Percentiles rank a stretch among this genome's conserved stretches.
Evolutionary conservation across 2,888 invertebrate genomes (phyloP).

Genomic region (Pseudoips prasinana): DNA sequence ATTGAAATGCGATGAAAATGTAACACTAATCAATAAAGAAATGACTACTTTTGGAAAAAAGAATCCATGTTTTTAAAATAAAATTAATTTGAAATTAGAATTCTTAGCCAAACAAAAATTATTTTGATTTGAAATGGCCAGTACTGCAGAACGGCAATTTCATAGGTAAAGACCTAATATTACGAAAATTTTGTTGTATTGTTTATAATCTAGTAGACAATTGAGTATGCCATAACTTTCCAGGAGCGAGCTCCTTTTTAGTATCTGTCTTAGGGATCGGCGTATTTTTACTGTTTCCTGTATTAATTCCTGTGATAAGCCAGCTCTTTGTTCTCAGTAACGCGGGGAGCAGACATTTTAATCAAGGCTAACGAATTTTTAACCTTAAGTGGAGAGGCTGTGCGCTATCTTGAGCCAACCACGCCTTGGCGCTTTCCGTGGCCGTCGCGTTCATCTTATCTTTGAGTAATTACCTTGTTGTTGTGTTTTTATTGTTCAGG

Average conservation of each 20-base stretch:
- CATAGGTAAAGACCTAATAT: too few species aligned
- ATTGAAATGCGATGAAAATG: too few species aligned
- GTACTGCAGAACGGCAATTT: too few species aligned
- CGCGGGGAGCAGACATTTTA: constrained; percentile 52
- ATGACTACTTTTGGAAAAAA: too few species aligned
- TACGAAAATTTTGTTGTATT: too few species aligned
- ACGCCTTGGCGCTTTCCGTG: constrained; percentile 51
- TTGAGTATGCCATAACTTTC: constrained; percentile 16
- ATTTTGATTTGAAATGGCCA: too few species aligned
- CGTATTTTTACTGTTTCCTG: constrained; percentile 42
- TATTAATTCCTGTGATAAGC: constrained; percentile 55
- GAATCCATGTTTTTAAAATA: too few species aligned
- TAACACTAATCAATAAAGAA: too few species aligned
- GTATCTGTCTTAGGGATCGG: constrained; percentile 31
- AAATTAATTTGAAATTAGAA: too few species aligned
- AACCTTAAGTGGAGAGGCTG: constrained; percentile 38
- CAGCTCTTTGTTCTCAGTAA: constrained; percentile 53
- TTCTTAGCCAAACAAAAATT: too few species aligned
- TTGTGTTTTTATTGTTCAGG: constrained; percentile 58
- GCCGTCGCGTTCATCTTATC: constrained; percentile 62
- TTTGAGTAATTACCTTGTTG: constrained; percentile 66
- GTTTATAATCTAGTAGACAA: too few species aligned
- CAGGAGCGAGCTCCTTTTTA: constrained; percentile 24
- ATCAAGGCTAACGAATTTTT: constrained; percentile 61
- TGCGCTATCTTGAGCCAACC: constrained; percentile 33